Evolutionary conservation across 2,888 invertebrate species (phyloP), one percentile per base, ranked within the genome.

Genomic region (Oeneis ivallda): DNA sequence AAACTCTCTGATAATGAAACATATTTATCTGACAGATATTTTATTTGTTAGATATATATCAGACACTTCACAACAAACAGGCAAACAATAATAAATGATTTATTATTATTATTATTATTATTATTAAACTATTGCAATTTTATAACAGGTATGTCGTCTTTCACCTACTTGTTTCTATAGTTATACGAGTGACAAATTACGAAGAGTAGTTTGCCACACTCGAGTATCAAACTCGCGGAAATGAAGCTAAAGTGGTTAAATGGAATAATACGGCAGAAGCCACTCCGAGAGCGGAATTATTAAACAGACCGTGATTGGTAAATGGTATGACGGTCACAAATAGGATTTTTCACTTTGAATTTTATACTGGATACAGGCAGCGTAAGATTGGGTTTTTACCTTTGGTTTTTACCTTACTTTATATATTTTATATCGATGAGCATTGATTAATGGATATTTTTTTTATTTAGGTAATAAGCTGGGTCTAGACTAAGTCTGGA

Each of bases 311-410:
- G 11, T 32, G 41, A 53, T 62, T 54, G 52, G 45, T 53, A 62
- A 62, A 53, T 62, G 53, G 41, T 32, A 45, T 43, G 53, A 37
- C 32, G 58, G n/a, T 57, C 57, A n/a, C 49, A 49, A 60, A 60
- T 49, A 34, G 13, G 26, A 15, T 37, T 60, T 60, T 49, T 13
- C 47, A 34, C 49, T 49, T 60, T 15, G 56, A 19, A 47, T 64
- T 58, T 50, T 15, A 39, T 53, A 53, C n/a, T 15, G 19, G 26
- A 32, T 26, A 47, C 8, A n/a, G n/a, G n/a, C n/a, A n/a, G n/a
- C n/a, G n/a, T n/a, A n/a, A n/a, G n/a, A n/a, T n/a, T n/a, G n/a
- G n/a, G n/a, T n/a, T n/a, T n/a, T n/a, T n/a, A n/a, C n/a, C n/a
- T n/a, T n/a, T 19, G 15, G 1, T 19, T 47, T 43, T 37, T 37